These are phyloP conservation scores for Prinia subflava DNA, from an alignment of 2,113 vertebrate species.

Conservation along the genomic window DNA sequence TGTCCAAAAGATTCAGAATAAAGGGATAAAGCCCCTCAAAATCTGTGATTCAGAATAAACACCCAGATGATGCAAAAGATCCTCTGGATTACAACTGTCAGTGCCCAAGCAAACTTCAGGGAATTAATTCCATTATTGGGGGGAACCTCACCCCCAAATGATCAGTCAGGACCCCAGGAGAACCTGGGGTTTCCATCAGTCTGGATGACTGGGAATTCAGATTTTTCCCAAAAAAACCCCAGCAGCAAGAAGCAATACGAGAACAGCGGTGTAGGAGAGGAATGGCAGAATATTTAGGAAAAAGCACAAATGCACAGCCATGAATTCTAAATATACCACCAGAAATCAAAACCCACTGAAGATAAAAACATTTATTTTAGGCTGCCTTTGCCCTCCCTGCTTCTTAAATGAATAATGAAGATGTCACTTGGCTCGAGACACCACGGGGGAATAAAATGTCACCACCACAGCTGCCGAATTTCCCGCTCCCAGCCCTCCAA, in stretches of 20 bases:
- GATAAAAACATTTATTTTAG: slow-evolving; percentile 34
- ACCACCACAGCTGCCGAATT: slow-evolving; percentile 57
- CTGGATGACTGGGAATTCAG: not conserved
- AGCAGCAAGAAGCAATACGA: not conserved
- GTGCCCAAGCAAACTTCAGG: not conserved
- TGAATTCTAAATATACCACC: not conserved
- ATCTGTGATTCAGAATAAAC: not conserved
- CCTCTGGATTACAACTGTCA: not conserved
- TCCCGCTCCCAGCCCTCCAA: slow-evolving; percentile 63
- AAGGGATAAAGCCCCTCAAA: not conserved
- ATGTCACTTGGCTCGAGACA: slow-evolving; percentile 49
- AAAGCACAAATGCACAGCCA: not conserved
- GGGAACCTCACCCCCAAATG: not conserved
- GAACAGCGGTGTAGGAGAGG: not conserved
- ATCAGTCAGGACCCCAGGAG: not conserved
- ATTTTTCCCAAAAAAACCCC: not conserved
- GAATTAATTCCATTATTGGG: not conserved
- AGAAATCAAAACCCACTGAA: not conserved
- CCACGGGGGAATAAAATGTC: slow-evolving; percentile 69
- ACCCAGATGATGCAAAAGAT: not conserved
- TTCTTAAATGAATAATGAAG: slow-evolving; percentile 67
- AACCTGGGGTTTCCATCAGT: not conserved
- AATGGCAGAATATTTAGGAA: not conserved
- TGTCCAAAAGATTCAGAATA: not conserved
- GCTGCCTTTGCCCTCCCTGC: slow-evolving; percentile 3